phyloP scores from a whole-genome alignment of 1,140 invertebrate genomes.

The Bombus affinis region DNA sequence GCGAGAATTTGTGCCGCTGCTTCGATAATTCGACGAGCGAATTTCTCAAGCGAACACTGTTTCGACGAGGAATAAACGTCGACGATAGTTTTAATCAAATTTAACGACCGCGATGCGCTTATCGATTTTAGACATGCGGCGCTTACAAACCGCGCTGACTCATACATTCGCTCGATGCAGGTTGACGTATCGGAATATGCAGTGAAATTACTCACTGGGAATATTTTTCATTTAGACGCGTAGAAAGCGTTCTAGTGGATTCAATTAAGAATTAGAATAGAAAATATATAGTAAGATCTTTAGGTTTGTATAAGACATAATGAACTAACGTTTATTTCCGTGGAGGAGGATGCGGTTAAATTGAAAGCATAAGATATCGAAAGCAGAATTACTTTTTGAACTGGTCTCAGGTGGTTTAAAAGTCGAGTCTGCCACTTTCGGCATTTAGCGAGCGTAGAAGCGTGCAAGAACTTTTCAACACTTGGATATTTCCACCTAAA shows the following conservation, averaged over 20 bases:
- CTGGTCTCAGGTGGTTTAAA: constrained; percentile 8
- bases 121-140: constrained; percentile 3
- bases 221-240: background rate
- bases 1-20: background rate
- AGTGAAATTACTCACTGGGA: background rate
- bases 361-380: background rate
- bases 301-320: too few relatives aligned
- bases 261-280: too few relatives aligned
- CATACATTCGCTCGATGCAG: background rate
- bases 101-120: background rate
- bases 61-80: background rate
- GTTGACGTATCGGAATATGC: background rate
- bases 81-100: constrained; percentile 22
- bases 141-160: background rate
- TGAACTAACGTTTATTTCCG: too few relatives aligned
- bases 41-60: background rate
- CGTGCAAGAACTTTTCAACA: background rate
- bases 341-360: too few relatives aligned
- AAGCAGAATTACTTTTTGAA: background rate
- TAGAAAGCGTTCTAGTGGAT: too few relatives aligned
- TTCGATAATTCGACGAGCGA: background rate
- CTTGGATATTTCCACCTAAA: background rate
- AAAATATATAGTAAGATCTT: too few relatives aligned
- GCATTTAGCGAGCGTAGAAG: background rate
- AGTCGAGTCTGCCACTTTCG: background rate